phyloP scores from a whole-genome alignment of 2,113 vertebrate species.

The Peromyscus leucopus region DNA sequence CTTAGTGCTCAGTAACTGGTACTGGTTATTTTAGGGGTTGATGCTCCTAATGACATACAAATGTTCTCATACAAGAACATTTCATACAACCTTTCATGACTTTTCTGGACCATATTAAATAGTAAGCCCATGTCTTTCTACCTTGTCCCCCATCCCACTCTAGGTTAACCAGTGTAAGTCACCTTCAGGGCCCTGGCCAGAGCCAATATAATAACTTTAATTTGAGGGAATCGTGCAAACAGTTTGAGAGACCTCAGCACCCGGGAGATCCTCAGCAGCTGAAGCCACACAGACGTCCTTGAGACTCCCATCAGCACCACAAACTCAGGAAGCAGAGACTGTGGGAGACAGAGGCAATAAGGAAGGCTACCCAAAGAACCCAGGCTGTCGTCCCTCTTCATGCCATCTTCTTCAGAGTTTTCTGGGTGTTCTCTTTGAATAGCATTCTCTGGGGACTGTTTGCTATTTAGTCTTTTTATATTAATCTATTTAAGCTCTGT shows the following conservation, averaged over 20 bases:
- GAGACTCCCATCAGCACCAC: conserved; percentile 38
- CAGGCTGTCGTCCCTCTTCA: not conserved
- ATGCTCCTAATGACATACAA: not conserved
- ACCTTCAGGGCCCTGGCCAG: conserved; percentile 85
- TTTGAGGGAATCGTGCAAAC: conserved; percentile 81
- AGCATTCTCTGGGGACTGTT: conserved; percentile 23
- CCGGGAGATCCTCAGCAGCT: conserved; percentile 79
- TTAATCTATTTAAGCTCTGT: conserved; percentile 31
- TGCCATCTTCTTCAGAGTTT: not conserved
- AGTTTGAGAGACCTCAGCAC: conserved; percentile 85
- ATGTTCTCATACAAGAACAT: not conserved
- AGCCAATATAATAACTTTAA: conserved; percentile 85
- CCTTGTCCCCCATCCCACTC: not conserved
- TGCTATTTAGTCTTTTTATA: not conserved
- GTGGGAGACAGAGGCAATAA: conserved; percentile 19
- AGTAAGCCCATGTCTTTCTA: not conserved
- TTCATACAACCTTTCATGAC: not conserved
- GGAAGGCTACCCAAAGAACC: not conserved
- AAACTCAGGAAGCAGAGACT: conserved; percentile 84
- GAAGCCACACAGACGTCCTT: not conserved
- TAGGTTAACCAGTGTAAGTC: conserved; percentile 42
- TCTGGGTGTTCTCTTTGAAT: not conserved
- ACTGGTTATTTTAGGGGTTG: not conserved
- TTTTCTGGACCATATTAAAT: conserved; percentile 36
- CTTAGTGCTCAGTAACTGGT: not conserved